Base-by-base conservation (phyloP, 92 coral and sea anemone genomes). In the Scolanthus callimorphus region DNA sequence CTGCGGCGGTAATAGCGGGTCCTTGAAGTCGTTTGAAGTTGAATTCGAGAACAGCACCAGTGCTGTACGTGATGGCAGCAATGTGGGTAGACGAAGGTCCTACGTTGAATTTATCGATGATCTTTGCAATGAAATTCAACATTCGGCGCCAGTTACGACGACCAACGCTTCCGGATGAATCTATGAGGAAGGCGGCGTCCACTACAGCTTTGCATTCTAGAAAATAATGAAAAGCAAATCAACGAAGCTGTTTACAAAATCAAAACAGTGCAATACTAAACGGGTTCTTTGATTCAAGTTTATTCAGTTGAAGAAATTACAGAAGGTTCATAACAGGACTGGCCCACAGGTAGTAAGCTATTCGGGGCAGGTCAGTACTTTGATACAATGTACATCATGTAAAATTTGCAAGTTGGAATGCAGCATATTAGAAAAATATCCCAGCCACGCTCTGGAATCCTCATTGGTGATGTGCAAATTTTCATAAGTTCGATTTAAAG, bases 81-180 rank as follows among this genome's bases (percentile, higher is more conserved):
- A 54, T 24, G 31, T 66, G 73, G 15, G 62, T 20, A 45, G 27
- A 41, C 1, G 21, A 3, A 17, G 73, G 73, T 10, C 73, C 73
- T 15, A 66, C 62, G 43, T 66, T 66, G 1, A 66, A 29, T 28
- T 39, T 66, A n/a, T 39, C 39, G 48, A 66, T 53, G 9, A 39
- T 11, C 11, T 25, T 30, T 11, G 23, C 4, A n/a, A 65, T 26
- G n/a, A 66, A 66, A 4, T 25, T 22, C 23, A 66, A 31, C 20
- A 66, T 23, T 1, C 73, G 73, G 1, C 2, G 4, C 73, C 73
- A 66, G 63, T 66, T 66, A 13, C 52, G 20, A 21, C 73, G 50
- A 6, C 73, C 73, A 11, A 66, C 52, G 15, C 73, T 66, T 11
- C 73, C 73, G 17, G 73, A 66, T 39, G 73, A 66, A 54, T 66